These are phyloP conservation scores for Anabas testudineus DNA, from an alignment of 2,797 vertebrate genomes.

Conservation along the genomic window DNA sequence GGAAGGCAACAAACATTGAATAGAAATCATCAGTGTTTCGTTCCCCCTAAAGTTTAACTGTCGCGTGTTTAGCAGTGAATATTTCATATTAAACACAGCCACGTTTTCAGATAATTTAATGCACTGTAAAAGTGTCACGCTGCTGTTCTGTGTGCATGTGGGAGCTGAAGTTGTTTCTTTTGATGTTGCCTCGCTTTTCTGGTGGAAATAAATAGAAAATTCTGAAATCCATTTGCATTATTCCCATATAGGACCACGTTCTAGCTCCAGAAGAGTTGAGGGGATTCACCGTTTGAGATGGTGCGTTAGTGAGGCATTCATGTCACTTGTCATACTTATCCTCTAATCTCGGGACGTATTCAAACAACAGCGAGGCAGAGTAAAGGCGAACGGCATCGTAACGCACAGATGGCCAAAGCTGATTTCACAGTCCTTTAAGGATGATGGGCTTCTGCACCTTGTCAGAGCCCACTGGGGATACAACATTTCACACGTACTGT, in stretches of 20 bases:
- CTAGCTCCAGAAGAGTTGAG: not conserved
- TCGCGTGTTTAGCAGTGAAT: slow-evolving; percentile 2
- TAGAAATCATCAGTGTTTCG: not conserved
- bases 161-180: slow-evolving; percentile 12
- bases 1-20: not conserved
- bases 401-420: slow-evolving; percentile 19
- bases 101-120: not conserved
- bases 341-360: slow-evolving; percentile 25
- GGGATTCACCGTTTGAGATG: not conserved
- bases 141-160: not conserved
- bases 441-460: slow-evolving; percentile 19
- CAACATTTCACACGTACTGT: not conserved
- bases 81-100: slow-evolving; percentile 12
- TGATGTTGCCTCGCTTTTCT: slow-evolving; percentile 10
- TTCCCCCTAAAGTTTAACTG: not conserved
- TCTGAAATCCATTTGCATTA: slow-evolving; percentile 12
- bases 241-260: not conserved
- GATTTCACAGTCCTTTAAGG: slow-evolving; percentile 24
- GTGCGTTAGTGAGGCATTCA: slow-evolving; percentile 15
- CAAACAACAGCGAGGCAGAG: slow-evolving; percentile 19
- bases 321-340: slow-evolving; percentile 20
- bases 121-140: not conserved
- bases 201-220: slow-evolving; percentile 33
- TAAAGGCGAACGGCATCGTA: slow-evolving; percentile 9
- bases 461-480: not conserved